phyloP scores from a whole-genome alignment of 2,113 vertebrate genomes.

The Amia ocellicauda region DNA sequence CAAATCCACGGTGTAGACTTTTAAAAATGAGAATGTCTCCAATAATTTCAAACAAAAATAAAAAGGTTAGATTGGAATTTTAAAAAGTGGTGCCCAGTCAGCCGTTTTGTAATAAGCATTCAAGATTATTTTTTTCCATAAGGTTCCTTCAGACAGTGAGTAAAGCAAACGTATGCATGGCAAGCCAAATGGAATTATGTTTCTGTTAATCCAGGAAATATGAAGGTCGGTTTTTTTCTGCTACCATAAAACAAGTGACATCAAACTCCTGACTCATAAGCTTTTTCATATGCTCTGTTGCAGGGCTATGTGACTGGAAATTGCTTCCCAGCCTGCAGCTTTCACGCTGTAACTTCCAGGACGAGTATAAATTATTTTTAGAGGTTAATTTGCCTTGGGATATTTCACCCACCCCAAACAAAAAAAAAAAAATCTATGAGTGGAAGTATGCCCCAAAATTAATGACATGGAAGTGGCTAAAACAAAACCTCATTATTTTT shows the following conservation, averaged over 20 bases:
- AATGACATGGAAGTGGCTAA: no score
- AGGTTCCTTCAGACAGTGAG: not conserved
- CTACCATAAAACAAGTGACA: not conserved
- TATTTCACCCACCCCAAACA: not conserved
- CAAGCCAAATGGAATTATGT: not conserved
- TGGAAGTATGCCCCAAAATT: no score
- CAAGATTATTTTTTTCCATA: slow-evolving; percentile 7
- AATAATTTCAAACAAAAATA: slow-evolving; percentile 12
- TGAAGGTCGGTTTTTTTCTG: not conserved
- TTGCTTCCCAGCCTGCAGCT: not conserved
- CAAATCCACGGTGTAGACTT: not conserved
- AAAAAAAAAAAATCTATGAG: not conserved
- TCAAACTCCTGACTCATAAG: not conserved
- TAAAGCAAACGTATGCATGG: not conserved
- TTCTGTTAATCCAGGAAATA: not conserved
- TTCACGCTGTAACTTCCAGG: not conserved
- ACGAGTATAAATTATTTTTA: not conserved
- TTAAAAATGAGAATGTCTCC: slow-evolving; percentile 1
- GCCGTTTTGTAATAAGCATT: not conserved
- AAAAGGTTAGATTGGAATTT: slow-evolving; percentile 12
- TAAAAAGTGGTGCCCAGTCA: not conserved
- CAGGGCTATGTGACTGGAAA: not conserved
- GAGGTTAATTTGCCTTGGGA: not conserved
- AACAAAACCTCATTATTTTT: no score
- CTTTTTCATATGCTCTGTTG: not conserved